These are phyloP conservation scores for Heterohyrax brucei DNA, from an alignment of 2,797 vertebrate species.

Conservation along the genomic window DNA sequence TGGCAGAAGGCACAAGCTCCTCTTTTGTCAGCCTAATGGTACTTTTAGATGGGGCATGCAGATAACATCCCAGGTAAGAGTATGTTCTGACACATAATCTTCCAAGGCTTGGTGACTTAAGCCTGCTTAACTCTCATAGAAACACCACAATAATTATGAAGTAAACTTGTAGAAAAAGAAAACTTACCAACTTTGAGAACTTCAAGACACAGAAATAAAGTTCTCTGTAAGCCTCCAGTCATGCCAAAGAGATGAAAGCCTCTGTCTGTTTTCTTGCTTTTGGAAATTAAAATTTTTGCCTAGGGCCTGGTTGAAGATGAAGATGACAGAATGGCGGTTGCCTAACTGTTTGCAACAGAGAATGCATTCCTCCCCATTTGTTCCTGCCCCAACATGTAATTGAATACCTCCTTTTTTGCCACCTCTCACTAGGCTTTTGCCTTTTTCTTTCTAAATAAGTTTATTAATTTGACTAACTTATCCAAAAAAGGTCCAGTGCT, in stretches of 20 bases:
- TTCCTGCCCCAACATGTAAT: conserved; percentile 79
- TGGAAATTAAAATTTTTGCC: conserved; percentile 73
- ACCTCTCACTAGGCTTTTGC: conserved; percentile 75
- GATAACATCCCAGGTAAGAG: conserved; percentile 11
- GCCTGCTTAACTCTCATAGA: conserved; percentile 53
- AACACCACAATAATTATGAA: conserved; percentile 37
- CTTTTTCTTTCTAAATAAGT: conserved; percentile 72
- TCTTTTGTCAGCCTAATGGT: conserved; percentile 31
- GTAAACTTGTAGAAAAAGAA: conserved; percentile 54
- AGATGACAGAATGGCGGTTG: conserved; percentile 83
- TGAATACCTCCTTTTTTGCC: conserved; percentile 73
- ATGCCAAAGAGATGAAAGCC: conserved; percentile 62
- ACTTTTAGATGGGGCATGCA: conserved; percentile 34
- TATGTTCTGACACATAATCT: conserved; percentile 62
- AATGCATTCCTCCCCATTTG: conserved; percentile 75
- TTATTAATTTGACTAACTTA: conserved; percentile 70
- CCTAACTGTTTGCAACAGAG: conserved; percentile 78
- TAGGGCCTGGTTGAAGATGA: conserved; percentile 73
- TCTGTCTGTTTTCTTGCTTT: conserved; percentile 67
- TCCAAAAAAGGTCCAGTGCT: conserved; percentile 63
- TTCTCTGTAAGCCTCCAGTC: conserved; percentile 53
- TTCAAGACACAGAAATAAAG: conserved; percentile 56
- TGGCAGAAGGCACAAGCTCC: neutral
- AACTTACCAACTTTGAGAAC: conserved; percentile 63
- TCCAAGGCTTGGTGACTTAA: conserved; percentile 21